Evolutionary conservation across 1,140 invertebrate species (phyloP).

Genomic region (Parapsyche elsis): DNA sequence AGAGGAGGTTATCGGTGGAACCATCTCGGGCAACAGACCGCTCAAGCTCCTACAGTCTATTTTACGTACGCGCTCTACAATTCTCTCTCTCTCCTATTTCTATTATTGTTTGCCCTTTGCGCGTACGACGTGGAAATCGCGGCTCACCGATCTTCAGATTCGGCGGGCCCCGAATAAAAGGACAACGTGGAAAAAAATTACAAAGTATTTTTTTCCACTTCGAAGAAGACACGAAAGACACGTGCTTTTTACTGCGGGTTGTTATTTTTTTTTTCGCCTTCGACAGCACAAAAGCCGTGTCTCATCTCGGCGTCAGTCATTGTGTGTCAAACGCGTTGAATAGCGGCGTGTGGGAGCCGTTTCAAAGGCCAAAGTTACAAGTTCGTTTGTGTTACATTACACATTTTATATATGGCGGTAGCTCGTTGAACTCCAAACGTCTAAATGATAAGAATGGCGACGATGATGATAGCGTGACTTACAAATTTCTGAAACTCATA

Average conservation of each 20-base stretch:
- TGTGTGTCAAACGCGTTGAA: conserved; percentile 48
- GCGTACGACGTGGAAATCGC: conserved; percentile 11
- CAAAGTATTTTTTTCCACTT: conserved; percentile 21
- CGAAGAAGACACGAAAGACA: too few species aligned
- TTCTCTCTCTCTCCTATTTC: conserved; percentile 24
- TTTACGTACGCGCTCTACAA: not conserved
- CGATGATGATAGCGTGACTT: too few species aligned
- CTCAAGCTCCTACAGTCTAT: conserved; percentile 26
- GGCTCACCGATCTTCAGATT: not conserved
- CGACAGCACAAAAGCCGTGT: conserved; percentile 42
- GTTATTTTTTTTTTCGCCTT: not conserved
- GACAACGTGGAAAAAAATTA: not conserved
- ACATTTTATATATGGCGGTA: too few species aligned
- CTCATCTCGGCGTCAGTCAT: conserved; percentile 49
- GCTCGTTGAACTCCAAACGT: too few species aligned
- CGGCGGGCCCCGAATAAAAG: too few species aligned
- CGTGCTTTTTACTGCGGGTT: too few species aligned
- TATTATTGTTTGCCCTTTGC: conserved; percentile 44
- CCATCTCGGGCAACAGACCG: conserved; percentile 37
- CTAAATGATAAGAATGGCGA: too few species aligned
- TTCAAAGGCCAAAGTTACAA: conserved; percentile 2
- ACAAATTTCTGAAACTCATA: too few species aligned
- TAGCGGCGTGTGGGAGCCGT: conserved; percentile 23
- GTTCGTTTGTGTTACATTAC: not conserved
- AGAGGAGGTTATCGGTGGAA: conserved; percentile 43